Base-by-base conservation (phyloP, 2,888 invertebrate species). In the Drosophila quasianomalipes region DNA sequence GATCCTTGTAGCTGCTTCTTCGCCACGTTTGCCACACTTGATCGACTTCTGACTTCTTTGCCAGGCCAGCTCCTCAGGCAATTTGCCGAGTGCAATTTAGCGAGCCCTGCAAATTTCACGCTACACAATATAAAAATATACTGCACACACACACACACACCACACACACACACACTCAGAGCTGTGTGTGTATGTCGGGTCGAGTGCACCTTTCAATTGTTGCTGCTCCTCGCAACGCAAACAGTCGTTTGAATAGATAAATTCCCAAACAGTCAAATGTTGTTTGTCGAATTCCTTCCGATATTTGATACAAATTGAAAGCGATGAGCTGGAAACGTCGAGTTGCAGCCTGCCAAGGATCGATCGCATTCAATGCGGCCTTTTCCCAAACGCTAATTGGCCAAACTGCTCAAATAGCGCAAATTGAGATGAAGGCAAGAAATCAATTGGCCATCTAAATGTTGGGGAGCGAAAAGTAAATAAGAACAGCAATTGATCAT, bases 251-350 rank as follows among this genome's bases (percentile, higher is more conserved):
- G 37, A 51, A 54, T 68, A 37, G 67, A 37, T 53, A 37, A 47
- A 26, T 49, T 55, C 44, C 54, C 44, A 47, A 39, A 39, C 61
- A 37, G 35, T 61, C 49, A 54, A 63, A 28, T 22, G 12, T 26
- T 54, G 22, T 39, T 26, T 37, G 39, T 10, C 57, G 19, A 7
- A 2, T 57, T 28, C 19, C 10, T 37, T 51, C 16, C 16, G 74
- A 66, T 66, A 81, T 81, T 87, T 85, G 85, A 85, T 89, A 80
- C 82, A 82, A 89, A 85, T 89, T 60, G 85, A 81, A 85, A 87
- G 90, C 90, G 85, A 89, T 75, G 85, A 85, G 70, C 78, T 82
- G 90, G 88, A 85, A 85, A 85, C 88, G 85, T 89, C 85, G 85
- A 87, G 74, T 85, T 65, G 57, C 47, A 33, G 47, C 47, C 47